phyloP scores from a whole-genome alignment of 2,113 vertebrate species.

The Nymphicus hollandicus region DNA sequence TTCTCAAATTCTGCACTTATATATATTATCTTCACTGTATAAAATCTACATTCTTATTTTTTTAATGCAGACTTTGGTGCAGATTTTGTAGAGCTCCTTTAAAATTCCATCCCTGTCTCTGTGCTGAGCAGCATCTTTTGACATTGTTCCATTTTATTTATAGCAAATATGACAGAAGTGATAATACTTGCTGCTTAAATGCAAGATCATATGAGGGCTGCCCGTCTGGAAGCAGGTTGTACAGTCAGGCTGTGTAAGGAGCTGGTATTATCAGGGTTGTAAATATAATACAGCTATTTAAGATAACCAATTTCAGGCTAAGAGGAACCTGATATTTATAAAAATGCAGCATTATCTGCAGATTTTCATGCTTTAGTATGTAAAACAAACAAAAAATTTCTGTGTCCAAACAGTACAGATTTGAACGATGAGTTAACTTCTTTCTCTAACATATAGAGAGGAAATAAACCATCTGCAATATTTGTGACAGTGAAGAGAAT shows the following conservation, averaged over 20 bases:
- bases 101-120: background rate
- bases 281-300: background rate
- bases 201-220: conserved; percentile 14
- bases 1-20: background rate
- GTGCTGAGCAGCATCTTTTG: conserved; percentile 22
- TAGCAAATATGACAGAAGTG: conserved; percentile 45
- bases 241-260: conserved; percentile 8
- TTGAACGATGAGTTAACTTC: background rate
- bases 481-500: background rate
- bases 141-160: conserved; percentile 62
- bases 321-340: background rate
- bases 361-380: background rate
- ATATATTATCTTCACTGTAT: background rate
- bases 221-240: conserved; percentile 28
- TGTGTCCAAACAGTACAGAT: background rate
- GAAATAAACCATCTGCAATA: background rate
- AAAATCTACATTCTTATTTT: background rate
- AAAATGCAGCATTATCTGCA: background rate
- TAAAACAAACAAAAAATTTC: background rate
- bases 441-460: background rate
- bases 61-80: background rate
- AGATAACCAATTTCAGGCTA: background rate
- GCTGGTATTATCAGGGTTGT: conserved; percentile 8
- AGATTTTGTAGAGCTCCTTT: background rate
- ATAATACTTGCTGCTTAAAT: conserved; percentile 45